Evolutionary conservation across 2,797 vertebrate genomes (phyloP), one percentile per base, ranked within the genome.

Genomic region (Coranthus polyacanthus): DNA sequence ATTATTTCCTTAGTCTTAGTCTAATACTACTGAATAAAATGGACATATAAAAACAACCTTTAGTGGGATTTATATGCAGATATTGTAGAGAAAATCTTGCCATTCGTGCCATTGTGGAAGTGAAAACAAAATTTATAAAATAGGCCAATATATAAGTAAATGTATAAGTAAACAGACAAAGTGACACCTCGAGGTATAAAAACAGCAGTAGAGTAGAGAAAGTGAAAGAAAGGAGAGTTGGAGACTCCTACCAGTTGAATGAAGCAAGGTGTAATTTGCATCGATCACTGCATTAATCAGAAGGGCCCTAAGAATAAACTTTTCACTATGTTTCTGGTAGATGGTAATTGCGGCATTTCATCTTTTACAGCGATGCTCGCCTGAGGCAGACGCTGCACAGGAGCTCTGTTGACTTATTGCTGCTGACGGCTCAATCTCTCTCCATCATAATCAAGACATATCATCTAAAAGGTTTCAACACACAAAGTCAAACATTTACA

Each of bases 261-360:
- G 66, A 62, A 44, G 83, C 18, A 70, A 81, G 68, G 86, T 83
- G 81, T 88, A 87, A 90, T 92, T 86, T 89, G 83, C 89, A 91
- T 90, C 82, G 86, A 86, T 90, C 80, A 87, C 85, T 89, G 84
- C 89, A 91, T 90, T 84, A 87, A 86, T 90, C 80, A 87, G 58
- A 68, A 37, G 15, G 64, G 24, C 15, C 74, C 89, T 89, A 73
- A 86, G 70, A 89, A 91, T 89, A 91, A 86, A 88, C 81, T 64
- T 86, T 76, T 86, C 77, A 85, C 72, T 62, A 61, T 89, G 78
- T 73, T 66, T 56, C 74, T 68, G 68, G 52, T 71, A 32, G 75
- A 84, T 86, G 72, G 77, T 65, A 64, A 82, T 79, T 56, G 72
- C 83, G 82, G 71, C 79, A 62, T 84, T 85, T 86, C 70, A 80